Base-by-base conservation (phyloP, 1,140 invertebrate species). In the Drosophila pallidifrons region DNA sequence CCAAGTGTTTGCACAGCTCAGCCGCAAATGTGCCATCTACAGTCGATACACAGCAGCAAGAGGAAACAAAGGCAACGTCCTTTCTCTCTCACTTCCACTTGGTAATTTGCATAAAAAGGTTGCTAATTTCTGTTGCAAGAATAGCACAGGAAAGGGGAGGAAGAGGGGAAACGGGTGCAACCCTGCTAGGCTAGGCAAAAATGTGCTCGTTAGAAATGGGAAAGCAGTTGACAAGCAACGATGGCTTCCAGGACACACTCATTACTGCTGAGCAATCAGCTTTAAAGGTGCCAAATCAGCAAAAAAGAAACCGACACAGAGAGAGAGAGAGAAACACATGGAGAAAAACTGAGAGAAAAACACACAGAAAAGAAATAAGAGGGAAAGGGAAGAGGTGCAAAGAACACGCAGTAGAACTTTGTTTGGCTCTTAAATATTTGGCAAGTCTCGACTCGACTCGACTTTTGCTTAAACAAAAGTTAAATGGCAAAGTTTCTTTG, bases 91-190 rank as follows among this genome's bases (percentile, higher is more conserved):
- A 10, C n/a, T 8, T 1, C 32, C 81, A 65, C 51, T 61, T 66
- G 49, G 78, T 76, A 78, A 89, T 88, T 88, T 88, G 83, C 83
- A 88, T 89, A 88, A 88, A 88, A 89, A 89, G 83, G 83, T 88
- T 78, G 79, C 64, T 82, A 77, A 83, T 89, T 88, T 76, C 60
- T 78, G 79, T 82, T 38, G 54, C 47, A 49, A 52, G 61, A 28
- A 70, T 49, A 43, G 13, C 35, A 49, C 8, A 16, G 43, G n/a
- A n/a, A 49, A 1, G 5, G 35, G 3, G 1, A 5, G 3, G 16
- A 11, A 30, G 15, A 13, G 16, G 1, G 16, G 47, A 4, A 13
- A 32, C 8, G 16, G n/a, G 41, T 25, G 20, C 20, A 25, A 25
- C 20, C 15, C 8, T 38, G 52, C 41, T 28, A 59, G 47, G 30